Percentiles rank a stretch among this genome's conserved stretches.
Conservation (phyloP, 2,888 invertebrate species). For the Callyntrura sp. region DNA sequence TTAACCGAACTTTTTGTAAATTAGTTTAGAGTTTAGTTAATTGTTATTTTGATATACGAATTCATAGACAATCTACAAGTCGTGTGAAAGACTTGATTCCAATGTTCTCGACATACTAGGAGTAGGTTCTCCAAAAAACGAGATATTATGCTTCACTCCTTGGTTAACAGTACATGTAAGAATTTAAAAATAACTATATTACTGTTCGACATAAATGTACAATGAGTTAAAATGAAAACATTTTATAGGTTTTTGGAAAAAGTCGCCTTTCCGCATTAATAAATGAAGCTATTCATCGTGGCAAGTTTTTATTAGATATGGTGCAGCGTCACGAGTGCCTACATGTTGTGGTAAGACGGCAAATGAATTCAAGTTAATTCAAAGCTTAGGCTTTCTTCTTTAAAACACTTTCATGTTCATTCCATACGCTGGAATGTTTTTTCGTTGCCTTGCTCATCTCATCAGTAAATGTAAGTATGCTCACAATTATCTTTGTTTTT, state of each 20-base stretch:
- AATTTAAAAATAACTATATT: no score
- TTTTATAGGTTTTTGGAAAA: constrained; percentile 81
- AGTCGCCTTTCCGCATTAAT: constrained; percentile 79
- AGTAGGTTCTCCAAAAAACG: constrained; percentile 77
- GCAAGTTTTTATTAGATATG: constrained; percentile 82
- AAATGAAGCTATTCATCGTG: constrained; percentile 80
- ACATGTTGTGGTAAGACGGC: constrained; percentile 82
- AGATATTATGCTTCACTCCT: constrained; percentile 82
- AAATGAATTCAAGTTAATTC: no score
- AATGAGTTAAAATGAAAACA: no score
- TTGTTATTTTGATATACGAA: neutral
- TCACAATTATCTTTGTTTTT: neutral
- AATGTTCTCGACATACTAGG: constrained; percentile 80
- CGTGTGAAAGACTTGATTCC: constrained; percentile 78
- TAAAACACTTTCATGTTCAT: neutral
- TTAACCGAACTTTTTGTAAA: no score
- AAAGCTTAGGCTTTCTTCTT: no score
- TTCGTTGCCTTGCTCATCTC: no score
- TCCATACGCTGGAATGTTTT: no score
- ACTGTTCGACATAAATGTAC: no score
- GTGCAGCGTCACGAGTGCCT: constrained; percentile 82
- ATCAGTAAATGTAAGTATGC: neutral
- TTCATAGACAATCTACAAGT: constrained; percentile 82
- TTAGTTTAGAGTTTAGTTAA: no score
- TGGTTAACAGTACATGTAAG: constrained; percentile 83